Evolutionary conservation across 2,888 invertebrate genomes (phyloP).

Genomic region (Pseudoips prasinana): DNA sequence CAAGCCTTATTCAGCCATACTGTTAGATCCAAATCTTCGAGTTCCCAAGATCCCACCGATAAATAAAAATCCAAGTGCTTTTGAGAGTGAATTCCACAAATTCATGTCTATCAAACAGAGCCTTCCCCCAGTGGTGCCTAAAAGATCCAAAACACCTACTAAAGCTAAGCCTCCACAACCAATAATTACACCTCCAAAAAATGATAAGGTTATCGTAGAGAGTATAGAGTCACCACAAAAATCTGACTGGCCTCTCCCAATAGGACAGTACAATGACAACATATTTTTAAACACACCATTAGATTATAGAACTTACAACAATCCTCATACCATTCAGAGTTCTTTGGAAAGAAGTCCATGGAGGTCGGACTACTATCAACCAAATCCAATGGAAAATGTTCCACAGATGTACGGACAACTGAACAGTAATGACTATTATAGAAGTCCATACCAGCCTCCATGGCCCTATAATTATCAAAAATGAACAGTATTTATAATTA

Average conservation of each 20-base stretch:
- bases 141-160: neutral
- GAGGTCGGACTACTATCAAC: constrained; percentile 46
- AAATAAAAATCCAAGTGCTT: constrained; percentile 69
- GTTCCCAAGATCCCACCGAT: constrained; percentile 54
- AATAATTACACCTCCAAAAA: constrained; percentile 11
- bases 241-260: constrained; percentile 47
- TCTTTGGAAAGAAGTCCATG: constrained; percentile 40
- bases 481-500: constrained; percentile 42
- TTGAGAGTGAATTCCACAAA: constrained; percentile 67
- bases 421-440: constrained; percentile 51
- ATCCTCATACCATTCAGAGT: constrained; percentile 23
- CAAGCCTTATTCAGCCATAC: constrained; percentile 26
- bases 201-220: constrained; percentile 34
- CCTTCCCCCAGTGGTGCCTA: neutral
- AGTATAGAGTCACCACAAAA: constrained; percentile 20
- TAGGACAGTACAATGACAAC: constrained; percentile 68
- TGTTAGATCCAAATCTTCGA: constrained; percentile 38
- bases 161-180: constrained; percentile 5
- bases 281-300: constrained; percentile 61
- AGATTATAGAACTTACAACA: constrained; percentile 51
- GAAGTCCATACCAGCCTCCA: constrained; percentile 64
- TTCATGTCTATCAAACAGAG: constrained; percentile 48
- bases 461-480: constrained; percentile 61
- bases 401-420: constrained; percentile 45
- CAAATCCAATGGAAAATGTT: constrained; percentile 30